These are phyloP conservation scores for Paguma larvata DNA, from an alignment of 2,797 vertebrate genomes.

Conservation along the genomic window DNA sequence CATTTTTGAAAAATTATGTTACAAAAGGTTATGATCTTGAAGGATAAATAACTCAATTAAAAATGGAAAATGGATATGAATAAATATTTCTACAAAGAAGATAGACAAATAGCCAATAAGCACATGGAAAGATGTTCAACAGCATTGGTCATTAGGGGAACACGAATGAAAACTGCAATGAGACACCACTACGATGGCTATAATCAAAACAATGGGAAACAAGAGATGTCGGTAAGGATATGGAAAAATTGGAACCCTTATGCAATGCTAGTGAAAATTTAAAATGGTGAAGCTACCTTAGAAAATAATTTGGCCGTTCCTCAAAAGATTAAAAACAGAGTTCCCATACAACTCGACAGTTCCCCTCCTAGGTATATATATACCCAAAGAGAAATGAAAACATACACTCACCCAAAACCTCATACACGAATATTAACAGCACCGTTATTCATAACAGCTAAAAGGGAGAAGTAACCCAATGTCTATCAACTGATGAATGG, in stretches of 20 bases:
- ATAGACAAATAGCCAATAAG: not conserved
- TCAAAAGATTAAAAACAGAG: not conserved
- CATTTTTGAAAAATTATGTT: not conserved
- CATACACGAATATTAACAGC: not conserved
- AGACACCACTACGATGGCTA: not conserved
- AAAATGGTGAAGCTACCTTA: not conserved
- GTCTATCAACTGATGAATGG: not conserved
- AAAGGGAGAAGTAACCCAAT: not conserved
- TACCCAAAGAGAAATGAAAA: constrained; percentile 1
- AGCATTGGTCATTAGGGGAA: not conserved
- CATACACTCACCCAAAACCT: not conserved
- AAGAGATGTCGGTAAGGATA: not conserved
- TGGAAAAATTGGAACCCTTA: not conserved
- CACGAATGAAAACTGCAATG: not conserved
- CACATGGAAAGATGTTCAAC: not conserved
- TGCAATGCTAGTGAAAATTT: not conserved
- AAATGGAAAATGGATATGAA: not conserved
- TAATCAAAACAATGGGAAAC: not conserved
- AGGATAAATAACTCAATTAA: constrained; percentile 8
- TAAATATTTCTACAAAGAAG: not conserved
- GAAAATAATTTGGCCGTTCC: not conserved
- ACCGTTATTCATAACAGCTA: not conserved
- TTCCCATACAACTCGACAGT: not conserved
- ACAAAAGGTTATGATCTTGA: not conserved
- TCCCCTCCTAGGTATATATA: not conserved